Conservation (phyloP, 2,797 vertebrate genomes). For the Gymnoscopelus microlampas region DNA sequence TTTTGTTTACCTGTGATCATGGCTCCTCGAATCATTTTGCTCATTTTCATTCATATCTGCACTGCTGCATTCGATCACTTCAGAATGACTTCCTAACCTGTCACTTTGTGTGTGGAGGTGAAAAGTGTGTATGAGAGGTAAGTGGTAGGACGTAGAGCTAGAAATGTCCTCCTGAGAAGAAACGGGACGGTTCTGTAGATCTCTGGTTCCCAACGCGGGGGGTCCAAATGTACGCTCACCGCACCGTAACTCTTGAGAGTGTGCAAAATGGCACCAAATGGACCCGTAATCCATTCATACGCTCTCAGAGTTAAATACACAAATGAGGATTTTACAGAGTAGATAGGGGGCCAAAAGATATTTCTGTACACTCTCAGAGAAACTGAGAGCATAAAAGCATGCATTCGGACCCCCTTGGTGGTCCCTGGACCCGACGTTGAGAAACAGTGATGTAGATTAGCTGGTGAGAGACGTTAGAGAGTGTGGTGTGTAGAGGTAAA, state of each 20-base stretch:
- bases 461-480: not conserved
- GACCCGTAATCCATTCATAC: no score
- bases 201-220: no score
- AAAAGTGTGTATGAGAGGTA: constrained; percentile 59
- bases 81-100: constrained; percentile 55
- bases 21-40: constrained; percentile 27
- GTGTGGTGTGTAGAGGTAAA: no score
- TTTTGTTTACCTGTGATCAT: constrained; percentile 7
- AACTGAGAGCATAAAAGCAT: no score
- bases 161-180: no score
- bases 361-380: not conserved
- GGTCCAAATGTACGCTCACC: no score
- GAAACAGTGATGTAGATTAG: not conserved
- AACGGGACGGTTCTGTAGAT: no score
- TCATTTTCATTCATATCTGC: constrained; percentile 41
- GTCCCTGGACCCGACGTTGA: not conserved
- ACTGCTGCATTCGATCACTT: constrained; percentile 42
- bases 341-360: not conserved
- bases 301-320: no score
- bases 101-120: constrained; percentile 48
- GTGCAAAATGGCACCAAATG: no score
- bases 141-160: constrained; percentile 30
- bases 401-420: no score
- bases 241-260: no score
- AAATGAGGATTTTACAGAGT: no score